A percentile compares a stretch with the other conserved stretches of the same genome.
Conservation (phyloP, 2,113 vertebrate species). For the Megaceryle maxima region DNA sequence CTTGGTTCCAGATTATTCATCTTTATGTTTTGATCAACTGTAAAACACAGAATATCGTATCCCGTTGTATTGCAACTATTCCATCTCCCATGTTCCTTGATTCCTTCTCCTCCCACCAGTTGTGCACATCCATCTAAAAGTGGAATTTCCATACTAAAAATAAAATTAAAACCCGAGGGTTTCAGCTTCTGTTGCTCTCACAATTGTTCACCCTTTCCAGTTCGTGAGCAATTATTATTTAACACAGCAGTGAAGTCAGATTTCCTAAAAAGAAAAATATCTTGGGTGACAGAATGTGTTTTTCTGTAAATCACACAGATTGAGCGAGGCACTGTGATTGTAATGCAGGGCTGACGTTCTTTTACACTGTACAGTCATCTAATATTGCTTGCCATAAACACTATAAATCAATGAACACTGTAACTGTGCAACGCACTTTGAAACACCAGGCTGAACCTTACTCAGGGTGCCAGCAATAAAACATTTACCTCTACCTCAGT, state of each 20-base stretch:
- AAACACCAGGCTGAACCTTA: neutral
- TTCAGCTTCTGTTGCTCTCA: neutral
- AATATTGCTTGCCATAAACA: conserved; percentile 54
- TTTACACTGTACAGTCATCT: neutral
- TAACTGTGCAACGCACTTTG: neutral
- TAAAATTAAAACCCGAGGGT: conserved; percentile 5
- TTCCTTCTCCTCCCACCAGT: conserved; percentile 5
- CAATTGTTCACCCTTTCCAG: conserved; percentile 28
- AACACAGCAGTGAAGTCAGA: neutral
- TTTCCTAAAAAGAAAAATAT: neutral
- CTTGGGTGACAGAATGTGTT: neutral
- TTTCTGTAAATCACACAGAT: conserved; percentile 55
- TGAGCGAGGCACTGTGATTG: neutral
- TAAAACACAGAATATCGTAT: neutral
- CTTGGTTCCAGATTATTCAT: neutral
- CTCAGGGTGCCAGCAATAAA: conserved; percentile 50
- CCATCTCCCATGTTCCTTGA: neutral
- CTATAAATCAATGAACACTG: conserved; percentile 43
- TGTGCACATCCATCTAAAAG: conserved; percentile 30
- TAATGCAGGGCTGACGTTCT: conserved; percentile 32
- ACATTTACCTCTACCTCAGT: neutral
- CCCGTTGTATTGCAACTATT: neutral
- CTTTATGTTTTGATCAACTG: neutral
- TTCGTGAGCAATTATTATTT: conserved; percentile 7
- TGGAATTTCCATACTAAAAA: conserved; percentile 24